Evolutionary conservation across 30 jellyfish, hydroid and myxozoan species (phyloP), one percentile per base, ranked within the genome.

Genomic region (Nemopilema nomurai): DNA sequence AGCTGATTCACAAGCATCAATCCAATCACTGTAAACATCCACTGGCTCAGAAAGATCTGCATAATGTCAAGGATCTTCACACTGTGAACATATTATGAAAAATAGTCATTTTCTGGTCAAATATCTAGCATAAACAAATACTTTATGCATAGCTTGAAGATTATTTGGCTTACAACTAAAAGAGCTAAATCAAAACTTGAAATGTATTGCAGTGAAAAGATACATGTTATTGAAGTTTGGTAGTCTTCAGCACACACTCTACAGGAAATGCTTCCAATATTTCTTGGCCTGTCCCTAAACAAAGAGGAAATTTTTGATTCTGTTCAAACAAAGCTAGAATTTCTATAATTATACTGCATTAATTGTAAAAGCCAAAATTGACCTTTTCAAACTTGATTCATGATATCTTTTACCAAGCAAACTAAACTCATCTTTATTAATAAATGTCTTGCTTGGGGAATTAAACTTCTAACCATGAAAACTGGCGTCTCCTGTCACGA

Each of bases 21-120:
- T 94, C 99, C 99, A 94, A 66, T 94, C 99, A 71, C 99, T 91
- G 92, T 87, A 94, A 49, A 94, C 99, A 84, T 94, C 99, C n/a
- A 94, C 97, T 32, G 99, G 97, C 66, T 94, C 99, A 24, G 99
- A 94, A 19, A 94, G 88, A 94, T 94, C 99, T 94, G 71, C 18
- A 17, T 9, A 1, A 64, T 0, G 76, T 65, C 69, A 76, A 76
- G 87, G 26, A 41, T 41, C 57, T 3, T 41, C 57, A 3, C 57
- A 41, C 57, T 13, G 13, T 41, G 13, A 13, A 41, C 57, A 41
- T 41, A n/a, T n/a, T n/a, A n/a, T n/a, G n/a, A n/a, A n/a, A n/a
- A n/a, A n/a, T 51, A 51, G 67, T 16, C 29, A 24, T 66, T 17
- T 66, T 22, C 29, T 66, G 17, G 76, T 13, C 81, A 21, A 16